Percentiles rank a stretch among this genome's conserved stretches.
phyloP scores from a whole-genome alignment of 2,888 invertebrate genomes.

The Lysandra bellargus region DNA sequence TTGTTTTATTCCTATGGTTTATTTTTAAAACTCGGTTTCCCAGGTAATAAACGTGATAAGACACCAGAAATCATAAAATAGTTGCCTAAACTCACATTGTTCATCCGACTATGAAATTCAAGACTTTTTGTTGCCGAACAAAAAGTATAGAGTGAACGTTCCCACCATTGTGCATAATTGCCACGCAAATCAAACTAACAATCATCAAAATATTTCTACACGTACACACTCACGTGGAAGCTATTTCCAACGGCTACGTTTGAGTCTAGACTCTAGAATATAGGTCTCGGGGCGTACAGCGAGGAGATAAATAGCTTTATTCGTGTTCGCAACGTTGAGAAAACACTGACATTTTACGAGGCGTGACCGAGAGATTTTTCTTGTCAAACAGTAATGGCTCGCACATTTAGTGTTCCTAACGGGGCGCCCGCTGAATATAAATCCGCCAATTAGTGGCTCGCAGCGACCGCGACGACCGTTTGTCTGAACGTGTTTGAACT shows the following conservation, averaged over 20 bases:
- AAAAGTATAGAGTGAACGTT: not conserved
- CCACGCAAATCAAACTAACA: conserved; percentile 12
- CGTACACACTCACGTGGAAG: not conserved
- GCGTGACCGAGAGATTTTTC: conserved; percentile 28
- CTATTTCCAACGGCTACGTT: not conserved
- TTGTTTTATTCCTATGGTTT: not conserved
- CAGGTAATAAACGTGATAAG: not conserved
- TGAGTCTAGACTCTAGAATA: not conserved
- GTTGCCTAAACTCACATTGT: not conserved
- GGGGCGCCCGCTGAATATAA: conserved; percentile 42
- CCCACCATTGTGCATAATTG: conserved; percentile 6
- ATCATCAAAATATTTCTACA: not conserved
- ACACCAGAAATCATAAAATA: not conserved
- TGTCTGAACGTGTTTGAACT: conserved; percentile 47
- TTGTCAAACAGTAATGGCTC: conserved; percentile 24
- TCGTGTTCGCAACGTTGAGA: conserved; percentile 16
- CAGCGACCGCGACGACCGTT: conserved; percentile 43
- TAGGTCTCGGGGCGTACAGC: not conserved
- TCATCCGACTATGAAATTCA: conserved; percentile 17
- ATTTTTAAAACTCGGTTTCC: not conserved
- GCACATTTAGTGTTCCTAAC: conserved; percentile 32
- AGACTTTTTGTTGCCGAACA: not conserved
- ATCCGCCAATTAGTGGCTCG: conserved; percentile 44
- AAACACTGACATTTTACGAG: conserved; percentile 25
- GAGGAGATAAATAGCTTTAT: not conserved